Evolutionary conservation across 2,888 invertebrate genomes (phyloP), one percentile per base, ranked within the genome.

Genomic region (Meteorus colon): DNA sequence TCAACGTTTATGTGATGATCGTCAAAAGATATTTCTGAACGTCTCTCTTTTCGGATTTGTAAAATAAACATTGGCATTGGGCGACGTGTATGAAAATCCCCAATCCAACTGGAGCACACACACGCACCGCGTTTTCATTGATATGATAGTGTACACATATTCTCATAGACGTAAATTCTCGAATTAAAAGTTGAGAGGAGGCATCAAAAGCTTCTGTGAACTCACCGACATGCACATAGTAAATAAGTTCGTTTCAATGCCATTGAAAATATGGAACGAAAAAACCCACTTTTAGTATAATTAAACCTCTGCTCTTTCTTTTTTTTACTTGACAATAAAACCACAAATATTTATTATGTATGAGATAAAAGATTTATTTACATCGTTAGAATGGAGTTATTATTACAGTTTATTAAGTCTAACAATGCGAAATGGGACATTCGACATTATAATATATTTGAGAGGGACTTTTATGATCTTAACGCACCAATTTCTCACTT

Each of bases 11-110:
- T 27, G 24, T 14, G 27, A 41, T 27, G 24, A 37, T 41, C 19
- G 29, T 29, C 10, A 8, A 24, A 48, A 68, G 51, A 68, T 68
- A 68, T 68, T 68, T 68, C 29, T 48, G 48, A 48, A 48, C 34
- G 10, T 51, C 8, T 68, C 55, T 19, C 55, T 19, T 41, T 41
- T 41, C 6, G 48, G 48, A 48, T 68, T 31, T 19, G 45, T 51
- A n/a, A 48, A 29, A 48, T 31, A 68, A 68, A 68, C 68, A 68
- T 29, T 12, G 41, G 41, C 66, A 51, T 51, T 68, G 48, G 48
- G 29, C 29, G 29, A 29, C 27, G 27, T 8, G n/a, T 29, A 55
- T 4, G n/a, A 16, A 48, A 48, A 48, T 48, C n/a, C 5, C 16
- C 48, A 48, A 48, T 48, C 27, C 45, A 27, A 45, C 27, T 45